Evolutionary conservation across 2,797 vertebrate species (phyloP).

Genomic region (Oceanodroma leucorhoa): DNA sequence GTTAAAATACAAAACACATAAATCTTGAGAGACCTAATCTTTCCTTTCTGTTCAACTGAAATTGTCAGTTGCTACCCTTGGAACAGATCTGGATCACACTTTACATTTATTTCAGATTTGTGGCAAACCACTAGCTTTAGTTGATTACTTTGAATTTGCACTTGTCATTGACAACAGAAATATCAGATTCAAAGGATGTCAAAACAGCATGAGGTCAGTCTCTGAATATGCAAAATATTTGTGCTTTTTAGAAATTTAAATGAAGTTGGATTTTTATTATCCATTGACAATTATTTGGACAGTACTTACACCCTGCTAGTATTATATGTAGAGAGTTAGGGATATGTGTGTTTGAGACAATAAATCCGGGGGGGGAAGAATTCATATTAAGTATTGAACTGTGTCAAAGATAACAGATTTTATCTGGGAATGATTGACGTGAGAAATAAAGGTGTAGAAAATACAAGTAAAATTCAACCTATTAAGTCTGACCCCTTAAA

Average conservation of each 20-base stretch:
- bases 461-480: background rate
- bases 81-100: background rate
- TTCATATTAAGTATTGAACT: background rate
- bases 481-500: conserved; percentile 37
- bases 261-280: background rate
- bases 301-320: background rate
- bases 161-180: background rate
- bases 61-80: background rate
- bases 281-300: background rate
- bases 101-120: background rate
- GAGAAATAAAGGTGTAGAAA: background rate
- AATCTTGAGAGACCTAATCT: fast-evolving
- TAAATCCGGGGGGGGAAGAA: background rate
- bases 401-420: conserved; percentile 5
- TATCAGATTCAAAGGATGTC: background rate
- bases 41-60: background rate
- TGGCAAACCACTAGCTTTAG: background rate
- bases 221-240: background rate
- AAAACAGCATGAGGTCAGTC: background rate
- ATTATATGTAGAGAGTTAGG: background rate
- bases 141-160: background rate
- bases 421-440: background rate
- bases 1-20: background rate
- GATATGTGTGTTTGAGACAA: background rate
- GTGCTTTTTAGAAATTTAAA: background rate